phyloP scores from a whole-genome alignment of 2,113 vertebrate species.

The Corythaixoides concolor region DNA sequence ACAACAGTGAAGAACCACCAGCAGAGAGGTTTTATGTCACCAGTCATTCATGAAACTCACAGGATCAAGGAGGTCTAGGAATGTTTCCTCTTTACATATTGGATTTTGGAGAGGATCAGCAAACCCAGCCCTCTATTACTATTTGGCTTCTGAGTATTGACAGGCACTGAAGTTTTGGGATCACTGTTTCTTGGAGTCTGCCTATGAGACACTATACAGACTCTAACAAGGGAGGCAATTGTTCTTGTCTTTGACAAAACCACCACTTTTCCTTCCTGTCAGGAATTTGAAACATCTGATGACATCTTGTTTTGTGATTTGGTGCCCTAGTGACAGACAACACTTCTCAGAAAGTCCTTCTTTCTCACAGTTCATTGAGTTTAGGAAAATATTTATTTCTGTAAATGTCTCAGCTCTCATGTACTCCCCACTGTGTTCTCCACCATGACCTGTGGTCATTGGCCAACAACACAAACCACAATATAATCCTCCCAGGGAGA shows the following conservation, averaged over 20 bases:
- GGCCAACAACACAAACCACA: neutral
- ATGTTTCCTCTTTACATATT: neutral
- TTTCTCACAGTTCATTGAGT: neutral
- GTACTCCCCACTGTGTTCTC: neutral
- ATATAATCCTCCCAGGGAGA: neutral
- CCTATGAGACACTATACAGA: neutral
- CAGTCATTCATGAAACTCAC: neutral
- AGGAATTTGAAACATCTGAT: neutral
- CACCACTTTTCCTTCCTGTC: neutral
- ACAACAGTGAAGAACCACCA: neutral
- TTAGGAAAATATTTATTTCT: neutral
- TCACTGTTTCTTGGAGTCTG: neutral
- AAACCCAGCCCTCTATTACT: neutral
- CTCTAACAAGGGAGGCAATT: neutral
- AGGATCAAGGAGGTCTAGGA: neutral
- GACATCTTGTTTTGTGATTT: neutral
- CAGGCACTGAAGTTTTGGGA: neutral
- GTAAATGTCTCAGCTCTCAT: neutral
- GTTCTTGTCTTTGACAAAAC: neutral
- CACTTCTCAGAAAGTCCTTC: neutral
- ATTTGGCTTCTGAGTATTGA: neutral
- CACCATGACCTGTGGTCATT: neutral
- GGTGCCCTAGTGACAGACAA: neutral
- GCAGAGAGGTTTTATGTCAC: neutral
- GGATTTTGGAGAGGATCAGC: neutral